A percentile compares a stretch with the other conserved stretches of the same genome.
phyloP scores from a whole-genome alignment of 2,113 vertebrate genomes.

The Pandion haliaetus region DNA sequence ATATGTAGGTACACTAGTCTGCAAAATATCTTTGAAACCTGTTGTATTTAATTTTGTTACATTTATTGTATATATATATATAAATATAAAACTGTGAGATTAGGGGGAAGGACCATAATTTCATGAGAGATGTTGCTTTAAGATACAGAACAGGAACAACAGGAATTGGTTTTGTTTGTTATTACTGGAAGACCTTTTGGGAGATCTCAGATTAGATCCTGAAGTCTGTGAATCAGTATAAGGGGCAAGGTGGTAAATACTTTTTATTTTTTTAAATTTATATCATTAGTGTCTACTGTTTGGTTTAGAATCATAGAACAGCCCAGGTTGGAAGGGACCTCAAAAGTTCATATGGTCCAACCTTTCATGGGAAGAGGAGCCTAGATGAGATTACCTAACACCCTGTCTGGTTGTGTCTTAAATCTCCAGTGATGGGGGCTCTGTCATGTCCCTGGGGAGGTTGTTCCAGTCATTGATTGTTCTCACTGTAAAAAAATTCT shows the following conservation, averaged over 20 bases:
- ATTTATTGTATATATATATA: neutral
- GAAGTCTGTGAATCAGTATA: neutral
- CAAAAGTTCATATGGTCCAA: neutral
- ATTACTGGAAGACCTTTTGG: neutral
- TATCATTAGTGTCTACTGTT: neutral
- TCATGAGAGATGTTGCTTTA: neutral
- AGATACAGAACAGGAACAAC: neutral
- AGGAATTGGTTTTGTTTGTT: neutral
- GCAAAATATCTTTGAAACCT: neutral
- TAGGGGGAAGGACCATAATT: neutral
- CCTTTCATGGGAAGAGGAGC: neutral
- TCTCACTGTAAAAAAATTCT: neutral
- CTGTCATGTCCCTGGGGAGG: neutral
- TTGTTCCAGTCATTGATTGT: neutral
- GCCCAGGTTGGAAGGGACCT: neutral
- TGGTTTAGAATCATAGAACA: neutral
- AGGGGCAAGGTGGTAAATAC: neutral
- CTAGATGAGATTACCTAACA: neutral
- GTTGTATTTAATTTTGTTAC: neutral
- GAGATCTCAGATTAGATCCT: neutral
- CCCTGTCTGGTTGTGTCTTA: neutral
- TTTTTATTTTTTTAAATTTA: neutral
- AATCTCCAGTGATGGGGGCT: neutral
- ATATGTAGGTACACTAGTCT: neutral
- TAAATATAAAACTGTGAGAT: neutral